These are phyloP conservation scores for Pogonocichla stellata DNA, from an alignment of 2,113 vertebrate species.

Conservation along the genomic window DNA sequence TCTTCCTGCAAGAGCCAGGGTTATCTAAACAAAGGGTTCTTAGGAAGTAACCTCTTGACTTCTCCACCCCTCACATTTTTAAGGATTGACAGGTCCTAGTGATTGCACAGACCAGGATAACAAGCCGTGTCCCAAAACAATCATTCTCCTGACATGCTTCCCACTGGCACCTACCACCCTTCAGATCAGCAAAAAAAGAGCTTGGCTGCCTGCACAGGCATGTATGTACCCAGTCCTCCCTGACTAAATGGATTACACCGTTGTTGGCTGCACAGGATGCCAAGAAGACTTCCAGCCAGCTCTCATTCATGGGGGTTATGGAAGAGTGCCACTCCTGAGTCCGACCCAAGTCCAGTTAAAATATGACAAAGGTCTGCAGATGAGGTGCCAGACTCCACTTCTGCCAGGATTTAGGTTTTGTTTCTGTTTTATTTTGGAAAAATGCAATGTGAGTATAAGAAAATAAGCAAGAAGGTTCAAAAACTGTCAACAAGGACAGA, in stretches of 20 bases:
- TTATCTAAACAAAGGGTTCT: slow-evolving; percentile 1
- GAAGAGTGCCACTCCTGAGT: background rate
- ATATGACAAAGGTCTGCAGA: background rate
- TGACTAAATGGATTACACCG: background rate
- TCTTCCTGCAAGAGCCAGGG: background rate
- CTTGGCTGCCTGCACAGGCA: background rate
- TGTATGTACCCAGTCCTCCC: background rate
- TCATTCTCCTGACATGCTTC: background rate
- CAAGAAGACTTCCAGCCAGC: background rate
- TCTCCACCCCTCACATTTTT: background rate
- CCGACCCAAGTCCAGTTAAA: background rate
- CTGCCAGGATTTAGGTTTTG: background rate
- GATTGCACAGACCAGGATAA: background rate
- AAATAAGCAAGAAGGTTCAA: background rate
- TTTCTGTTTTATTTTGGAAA: background rate
- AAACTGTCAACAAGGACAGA: background rate
- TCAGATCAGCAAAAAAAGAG: background rate
- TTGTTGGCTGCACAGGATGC: background rate
- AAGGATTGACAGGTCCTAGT: background rate
- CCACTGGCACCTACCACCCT: background rate
- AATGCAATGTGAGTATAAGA: background rate
- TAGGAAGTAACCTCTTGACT: background rate
- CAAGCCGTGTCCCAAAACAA: background rate
- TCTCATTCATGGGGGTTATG: background rate
- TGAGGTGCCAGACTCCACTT: background rate